A percentile compares a stretch with the other conserved stretches of the same genome.
These are phyloP conservation scores for Ornithorhynchus anatinus DNA, from an alignment of 2,113 vertebrate genomes.

Conservation along the genomic window DNA sequence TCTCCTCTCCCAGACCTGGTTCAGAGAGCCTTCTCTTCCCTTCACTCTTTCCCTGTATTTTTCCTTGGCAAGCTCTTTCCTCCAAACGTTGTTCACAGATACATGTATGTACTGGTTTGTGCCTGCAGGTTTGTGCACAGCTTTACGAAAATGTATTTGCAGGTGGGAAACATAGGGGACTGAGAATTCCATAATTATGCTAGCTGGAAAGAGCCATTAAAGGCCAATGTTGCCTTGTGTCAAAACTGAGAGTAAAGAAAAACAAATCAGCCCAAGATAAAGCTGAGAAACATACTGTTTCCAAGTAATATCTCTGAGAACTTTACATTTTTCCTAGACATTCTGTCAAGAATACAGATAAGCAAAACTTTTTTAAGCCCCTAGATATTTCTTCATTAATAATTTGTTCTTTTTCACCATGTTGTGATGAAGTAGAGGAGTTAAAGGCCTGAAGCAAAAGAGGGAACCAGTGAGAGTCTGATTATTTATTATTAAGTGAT, in stretches of 20 bases:
- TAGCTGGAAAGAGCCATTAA: conserved; percentile 16
- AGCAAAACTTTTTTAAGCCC: neutral
- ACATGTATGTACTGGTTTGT: no score
- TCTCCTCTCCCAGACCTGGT: conserved; percentile 11
- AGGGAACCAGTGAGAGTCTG: conserved; percentile 22
- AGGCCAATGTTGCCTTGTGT: conserved; percentile 27
- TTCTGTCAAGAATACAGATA: conserved; percentile 28
- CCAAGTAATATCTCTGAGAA: conserved; percentile 9
- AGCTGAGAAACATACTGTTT: conserved; percentile 22
- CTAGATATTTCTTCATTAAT: conserved; percentile 47
- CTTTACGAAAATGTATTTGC: conserved; percentile 23
- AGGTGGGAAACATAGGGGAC: conserved; percentile 5
- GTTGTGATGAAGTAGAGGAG: conserved; percentile 27
- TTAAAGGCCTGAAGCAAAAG: conserved; percentile 20
- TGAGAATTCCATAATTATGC: conserved; percentile 10
- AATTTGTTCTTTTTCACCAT: conserved; percentile 40
- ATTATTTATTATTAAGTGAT: conserved; percentile 41
- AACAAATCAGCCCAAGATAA: conserved; percentile 22
- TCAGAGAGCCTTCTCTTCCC: conserved; percentile 14
- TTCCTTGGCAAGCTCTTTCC: conserved; percentile 7
- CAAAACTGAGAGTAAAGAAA: conserved; percentile 23
- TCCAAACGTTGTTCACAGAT: no score
- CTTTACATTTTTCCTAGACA: neutral
- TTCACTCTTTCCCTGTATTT: neutral
- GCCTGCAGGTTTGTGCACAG: neutral